phyloP scores from a whole-genome alignment of 1,140 invertebrate species.

The Procambarus clarkii region DNA sequence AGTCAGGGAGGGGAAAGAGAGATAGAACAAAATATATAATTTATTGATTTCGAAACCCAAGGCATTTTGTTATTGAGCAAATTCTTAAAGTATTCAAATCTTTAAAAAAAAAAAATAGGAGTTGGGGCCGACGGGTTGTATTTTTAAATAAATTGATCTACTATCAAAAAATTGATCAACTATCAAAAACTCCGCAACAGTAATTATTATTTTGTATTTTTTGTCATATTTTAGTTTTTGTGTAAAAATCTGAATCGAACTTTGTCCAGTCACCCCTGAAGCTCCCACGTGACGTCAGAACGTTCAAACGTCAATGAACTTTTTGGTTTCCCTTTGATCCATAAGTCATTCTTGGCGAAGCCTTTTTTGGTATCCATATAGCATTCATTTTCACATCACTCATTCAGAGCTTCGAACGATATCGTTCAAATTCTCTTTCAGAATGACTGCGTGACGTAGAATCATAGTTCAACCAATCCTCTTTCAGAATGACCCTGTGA shows the following conservation, averaged over 20 bases:
- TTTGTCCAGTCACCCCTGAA: neutral
- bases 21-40: no score
- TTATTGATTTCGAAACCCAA: neutral
- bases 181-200: neutral
- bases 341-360: neutral
- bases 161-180: neutral
- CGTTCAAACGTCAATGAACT: neutral
- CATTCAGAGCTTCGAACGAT: neutral
- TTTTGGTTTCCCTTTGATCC: neutral
- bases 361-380: no score
- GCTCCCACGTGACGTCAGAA: neutral
- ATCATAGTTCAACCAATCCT: neutral
- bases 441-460: neutral
- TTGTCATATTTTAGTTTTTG: neutral
- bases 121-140: neutral
- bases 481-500: neutral
- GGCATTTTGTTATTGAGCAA: slow-evolving; percentile 31
- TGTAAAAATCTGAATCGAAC: neutral
- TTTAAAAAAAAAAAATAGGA: neutral
- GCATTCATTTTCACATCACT: neutral
- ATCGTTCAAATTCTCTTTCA: no score
- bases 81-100: slow-evolving; percentile 26
- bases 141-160: neutral
- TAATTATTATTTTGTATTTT: neutral
- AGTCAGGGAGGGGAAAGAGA: neutral